Evolutionary conservation across 2,113 vertebrate species (phyloP).

Genomic region (Nestor notabilis): DNA sequence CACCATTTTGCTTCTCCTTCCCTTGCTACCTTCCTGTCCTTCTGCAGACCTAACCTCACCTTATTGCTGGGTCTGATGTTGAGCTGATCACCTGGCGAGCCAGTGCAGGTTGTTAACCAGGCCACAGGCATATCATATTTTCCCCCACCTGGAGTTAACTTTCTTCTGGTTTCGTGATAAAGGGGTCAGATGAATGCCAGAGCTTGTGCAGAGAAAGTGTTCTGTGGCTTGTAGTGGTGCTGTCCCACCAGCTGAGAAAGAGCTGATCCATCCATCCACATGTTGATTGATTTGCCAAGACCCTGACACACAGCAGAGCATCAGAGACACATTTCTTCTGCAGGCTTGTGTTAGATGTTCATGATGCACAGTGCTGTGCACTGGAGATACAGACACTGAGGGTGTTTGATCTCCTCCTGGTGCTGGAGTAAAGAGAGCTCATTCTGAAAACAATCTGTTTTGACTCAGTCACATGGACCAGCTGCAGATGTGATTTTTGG

Average conservation of each 20-base stretch:
- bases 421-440: background rate
- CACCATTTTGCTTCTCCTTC: background rate
- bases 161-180: background rate
- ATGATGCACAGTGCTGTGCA: background rate
- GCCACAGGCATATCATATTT: background rate
- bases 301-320: background rate
- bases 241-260: background rate
- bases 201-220: background rate
- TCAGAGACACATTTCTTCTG: background rate
- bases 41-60: background rate
- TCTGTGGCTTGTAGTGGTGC: background rate
- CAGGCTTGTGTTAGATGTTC: fast-evolving
- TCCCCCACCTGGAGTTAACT: fast-evolving
- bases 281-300: background rate
- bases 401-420: background rate
- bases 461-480: background rate
- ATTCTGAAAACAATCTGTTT: slow-evolving; percentile 21
- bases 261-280: fast-evolving
- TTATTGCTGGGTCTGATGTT: background rate
- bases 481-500: slow-evolving; percentile 45
- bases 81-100: background rate
- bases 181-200: background rate
- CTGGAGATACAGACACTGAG: background rate
- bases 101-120: background rate
- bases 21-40: background rate